A percentile compares a stretch with the other conserved stretches of the same genome.
Evolutionary conservation across 1,140 invertebrate species (phyloP).

Genomic region (Atta colombica): DNA sequence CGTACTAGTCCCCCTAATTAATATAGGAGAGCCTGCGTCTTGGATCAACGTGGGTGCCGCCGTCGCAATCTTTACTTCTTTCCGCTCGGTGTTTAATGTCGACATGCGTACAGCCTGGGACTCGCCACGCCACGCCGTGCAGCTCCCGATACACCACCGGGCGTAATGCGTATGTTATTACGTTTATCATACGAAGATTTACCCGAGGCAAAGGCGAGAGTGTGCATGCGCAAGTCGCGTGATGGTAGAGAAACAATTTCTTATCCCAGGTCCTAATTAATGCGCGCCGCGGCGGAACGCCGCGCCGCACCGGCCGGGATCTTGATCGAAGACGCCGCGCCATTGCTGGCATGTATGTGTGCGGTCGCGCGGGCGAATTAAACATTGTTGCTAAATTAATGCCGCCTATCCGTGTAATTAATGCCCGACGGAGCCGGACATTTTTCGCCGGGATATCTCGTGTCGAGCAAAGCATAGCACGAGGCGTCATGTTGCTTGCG

Average conservation of each 20-base stretch:
- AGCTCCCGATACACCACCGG: slow-evolving; percentile 46
- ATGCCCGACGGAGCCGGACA: slow-evolving; percentile 46
- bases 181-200: slow-evolving; percentile 56
- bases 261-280: slow-evolving; percentile 55
- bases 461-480: slow-evolving; percentile 36
- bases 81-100: slow-evolving; percentile 34
- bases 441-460: slow-evolving; percentile 50
- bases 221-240: slow-evolving; percentile 8
- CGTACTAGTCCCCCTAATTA: slow-evolving; percentile 28
- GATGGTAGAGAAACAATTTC: slow-evolving; percentile 61
- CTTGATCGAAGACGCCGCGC: slow-evolving; percentile 51
- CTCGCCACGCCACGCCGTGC: not conserved
- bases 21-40: slow-evolving; percentile 22
- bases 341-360: not conserved
- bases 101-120: slow-evolving; percentile 10
- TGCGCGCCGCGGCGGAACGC: slow-evolving; percentile 45
- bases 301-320: slow-evolving; percentile 12
- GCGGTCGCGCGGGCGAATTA: slow-evolving; percentile 55
- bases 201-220: slow-evolving; percentile 29
- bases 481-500: slow-evolving; percentile 36
- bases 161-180: slow-evolving; percentile 60
- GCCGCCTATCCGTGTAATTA: slow-evolving; percentile 58
- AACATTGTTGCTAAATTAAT: slow-evolving; percentile 64
- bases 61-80: not conserved
- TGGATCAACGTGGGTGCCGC: slow-evolving; percentile 27